A percentile compares a stretch with the other conserved stretches of the same genome.
phyloP scores from a whole-genome alignment of 1,140 invertebrate species.

The Drosophila repleta region DNA sequence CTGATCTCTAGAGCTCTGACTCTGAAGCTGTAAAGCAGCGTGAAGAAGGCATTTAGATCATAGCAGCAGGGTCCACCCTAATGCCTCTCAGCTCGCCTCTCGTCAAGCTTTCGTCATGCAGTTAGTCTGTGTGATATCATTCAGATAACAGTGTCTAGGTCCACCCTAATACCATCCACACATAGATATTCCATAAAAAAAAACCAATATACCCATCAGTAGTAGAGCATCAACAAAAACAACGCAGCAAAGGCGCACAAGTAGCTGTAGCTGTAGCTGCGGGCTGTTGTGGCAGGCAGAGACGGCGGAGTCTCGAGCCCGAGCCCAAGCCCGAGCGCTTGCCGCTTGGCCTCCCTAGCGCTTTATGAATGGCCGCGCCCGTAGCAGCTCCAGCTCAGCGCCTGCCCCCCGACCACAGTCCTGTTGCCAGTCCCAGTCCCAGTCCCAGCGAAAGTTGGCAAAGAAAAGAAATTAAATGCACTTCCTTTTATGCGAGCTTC shows the following conservation, averaged over 20 bases:
- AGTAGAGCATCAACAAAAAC: background rate
- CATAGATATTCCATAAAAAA: background rate
- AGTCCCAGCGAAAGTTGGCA: slow-evolving; percentile 33
- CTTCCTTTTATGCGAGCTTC: slow-evolving; percentile 71
- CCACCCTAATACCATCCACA: too few relatives aligned
- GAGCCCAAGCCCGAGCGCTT: background rate
- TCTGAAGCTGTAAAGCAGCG: too few relatives aligned
- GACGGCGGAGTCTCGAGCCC: background rate
- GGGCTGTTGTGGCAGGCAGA: slow-evolving; percentile 4
- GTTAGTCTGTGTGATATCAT: too few relatives aligned
- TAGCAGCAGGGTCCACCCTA: too few relatives aligned
- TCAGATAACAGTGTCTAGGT: too few relatives aligned
- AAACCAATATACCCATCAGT: background rate
- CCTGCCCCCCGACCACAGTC: background rate
- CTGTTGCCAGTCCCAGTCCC: background rate
- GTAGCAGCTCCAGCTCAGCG: background rate
- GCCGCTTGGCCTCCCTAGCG: slow-evolving; percentile 12
- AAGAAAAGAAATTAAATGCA: slow-evolving; percentile 82
- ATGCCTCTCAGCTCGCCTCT: too few relatives aligned
- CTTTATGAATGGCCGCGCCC: slow-evolving; percentile 67
- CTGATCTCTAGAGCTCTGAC: too few relatives aligned
- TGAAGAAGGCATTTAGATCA: too few relatives aligned
- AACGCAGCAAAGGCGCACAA: background rate
- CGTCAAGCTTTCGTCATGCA: too few relatives aligned
- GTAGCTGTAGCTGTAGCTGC: slow-evolving; percentile 2